A percentile compares a stretch with the other conserved stretches of the same genome.
These are phyloP conservation scores for Auanema freiburgensis DNA, from an alignment of 2,888 invertebrate species.

Conservation along the genomic window DNA sequence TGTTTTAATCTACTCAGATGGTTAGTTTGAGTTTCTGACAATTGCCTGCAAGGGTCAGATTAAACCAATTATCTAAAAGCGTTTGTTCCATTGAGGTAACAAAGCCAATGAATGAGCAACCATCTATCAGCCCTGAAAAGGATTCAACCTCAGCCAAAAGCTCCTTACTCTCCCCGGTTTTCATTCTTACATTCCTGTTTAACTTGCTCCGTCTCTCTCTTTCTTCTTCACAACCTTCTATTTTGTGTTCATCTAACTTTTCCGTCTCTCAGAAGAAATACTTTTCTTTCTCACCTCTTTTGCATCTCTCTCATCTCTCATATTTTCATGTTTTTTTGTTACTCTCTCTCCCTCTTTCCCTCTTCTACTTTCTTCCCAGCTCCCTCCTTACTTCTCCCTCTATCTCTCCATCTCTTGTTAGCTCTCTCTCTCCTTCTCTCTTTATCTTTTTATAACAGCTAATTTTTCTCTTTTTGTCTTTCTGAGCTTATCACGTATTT, in stretches of 20 bases:
- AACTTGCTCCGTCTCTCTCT: slow-evolving; percentile 8
- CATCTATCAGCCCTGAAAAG: too few species aligned
- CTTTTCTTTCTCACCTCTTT: not conserved
- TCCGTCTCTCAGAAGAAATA: not conserved
- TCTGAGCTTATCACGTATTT: not conserved
- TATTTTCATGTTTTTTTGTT: not conserved
- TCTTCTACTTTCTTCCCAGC: not conserved
- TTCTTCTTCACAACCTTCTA: not conserved
- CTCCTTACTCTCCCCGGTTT: not conserved
- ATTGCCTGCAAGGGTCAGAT: too few species aligned
- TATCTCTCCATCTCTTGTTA: not conserved
- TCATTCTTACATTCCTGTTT: not conserved
- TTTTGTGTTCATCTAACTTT: not conserved
- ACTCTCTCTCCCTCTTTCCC: too few species aligned
- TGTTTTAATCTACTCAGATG: too few species aligned
- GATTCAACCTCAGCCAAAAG: too few species aligned
- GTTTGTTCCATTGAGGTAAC: too few species aligned
- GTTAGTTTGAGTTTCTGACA: too few species aligned
- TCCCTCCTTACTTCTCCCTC: slow-evolving; percentile 3
- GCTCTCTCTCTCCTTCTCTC: slow-evolving; percentile 1
- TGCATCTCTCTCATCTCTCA: not conserved
- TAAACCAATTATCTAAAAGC: too few species aligned
- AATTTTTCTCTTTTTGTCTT: slow-evolving; percentile 1
- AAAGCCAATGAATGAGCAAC: too few species aligned
- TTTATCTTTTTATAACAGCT: not conserved